A percentile compares a stretch with the other conserved stretches of the same genome.
Evolutionary conservation across 2,797 vertebrate genomes (phyloP).

Genomic region (Scomberomorus guttatus): DNA sequence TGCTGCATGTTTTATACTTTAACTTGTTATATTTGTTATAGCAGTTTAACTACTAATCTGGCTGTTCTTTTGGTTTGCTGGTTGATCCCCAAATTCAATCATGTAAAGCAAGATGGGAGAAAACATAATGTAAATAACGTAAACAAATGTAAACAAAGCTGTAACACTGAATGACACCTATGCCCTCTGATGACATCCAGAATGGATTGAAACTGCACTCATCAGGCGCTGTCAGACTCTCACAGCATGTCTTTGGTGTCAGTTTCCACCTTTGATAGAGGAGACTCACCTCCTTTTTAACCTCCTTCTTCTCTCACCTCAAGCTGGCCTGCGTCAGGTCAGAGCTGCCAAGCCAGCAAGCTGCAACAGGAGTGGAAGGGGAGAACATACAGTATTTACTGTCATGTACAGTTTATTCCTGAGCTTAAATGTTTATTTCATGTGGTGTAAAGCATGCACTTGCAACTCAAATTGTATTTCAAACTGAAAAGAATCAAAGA

Average conservation of each 20-base stretch:
- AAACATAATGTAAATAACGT: neutral
- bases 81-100: neutral
- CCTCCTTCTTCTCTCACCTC: neutral
- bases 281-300: slow-evolving; percentile 22
- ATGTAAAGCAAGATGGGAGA: neutral
- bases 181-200: neutral
- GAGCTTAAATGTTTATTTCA: neutral
- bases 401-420: neutral
- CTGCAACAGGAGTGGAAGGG: neutral
- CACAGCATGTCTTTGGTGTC: slow-evolving; percentile 8
- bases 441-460: neutral
- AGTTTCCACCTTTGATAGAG: slow-evolving; percentile 2
- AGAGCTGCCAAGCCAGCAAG: neutral
- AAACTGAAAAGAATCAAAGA: neutral
- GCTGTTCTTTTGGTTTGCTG: neutral
- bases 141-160: neutral
- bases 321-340: neutral
- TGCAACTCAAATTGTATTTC: neutral
- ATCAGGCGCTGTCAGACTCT: slow-evolving; percentile 11
- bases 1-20: neutral
- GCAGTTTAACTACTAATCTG: neutral
- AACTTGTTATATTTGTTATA: neutral
- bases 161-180: neutral
- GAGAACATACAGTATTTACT: neutral
- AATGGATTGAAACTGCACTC: neutral